These are phyloP conservation scores for Acipenser oxyrinchus DNA, from an alignment of 2,797 vertebrate genomes.

Conservation along the genomic window DNA sequence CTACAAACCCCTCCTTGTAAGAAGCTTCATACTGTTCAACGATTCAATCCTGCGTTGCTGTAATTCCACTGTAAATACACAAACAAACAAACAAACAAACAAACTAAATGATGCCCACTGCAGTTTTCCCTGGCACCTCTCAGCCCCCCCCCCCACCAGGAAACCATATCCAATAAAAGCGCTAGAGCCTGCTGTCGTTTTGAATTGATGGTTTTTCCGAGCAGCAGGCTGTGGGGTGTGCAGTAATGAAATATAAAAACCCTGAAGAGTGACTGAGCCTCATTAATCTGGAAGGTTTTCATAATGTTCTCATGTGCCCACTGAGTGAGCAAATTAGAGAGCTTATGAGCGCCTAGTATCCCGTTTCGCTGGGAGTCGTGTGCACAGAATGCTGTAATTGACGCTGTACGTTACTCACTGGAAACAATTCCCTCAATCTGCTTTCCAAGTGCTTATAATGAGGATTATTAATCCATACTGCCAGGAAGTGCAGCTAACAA, in stretches of 20 bases:
- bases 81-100: too few species aligned
- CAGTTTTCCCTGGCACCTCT: too few species aligned
- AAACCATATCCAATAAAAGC: not conserved
- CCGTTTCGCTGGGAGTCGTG: not conserved
- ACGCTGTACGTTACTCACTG: not conserved
- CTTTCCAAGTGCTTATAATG: not conserved
- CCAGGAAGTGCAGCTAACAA: too few species aligned
- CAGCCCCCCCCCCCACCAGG: too few species aligned
- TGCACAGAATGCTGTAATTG: not conserved
- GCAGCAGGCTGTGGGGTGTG: not conserved
- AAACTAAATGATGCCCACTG: too few species aligned
- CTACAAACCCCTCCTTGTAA: too few species aligned
- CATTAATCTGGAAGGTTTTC: not conserved
- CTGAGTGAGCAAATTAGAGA: not conserved
- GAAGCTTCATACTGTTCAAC: too few species aligned
- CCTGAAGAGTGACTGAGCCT: not conserved
- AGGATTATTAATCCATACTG: not conserved
- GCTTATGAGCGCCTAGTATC: not conserved
- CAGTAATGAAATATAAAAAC: slow-evolving; percentile 1
- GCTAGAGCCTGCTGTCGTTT: not conserved
- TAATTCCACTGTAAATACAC: too few species aligned
- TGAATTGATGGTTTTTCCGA: slow-evolving; percentile 1
- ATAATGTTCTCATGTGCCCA: not conserved
- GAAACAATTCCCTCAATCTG: not conserved
- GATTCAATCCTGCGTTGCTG: too few species aligned